Base-by-base conservation (phyloP, 2,888 invertebrate species). In the Eucriotettix oculatus region DNA sequence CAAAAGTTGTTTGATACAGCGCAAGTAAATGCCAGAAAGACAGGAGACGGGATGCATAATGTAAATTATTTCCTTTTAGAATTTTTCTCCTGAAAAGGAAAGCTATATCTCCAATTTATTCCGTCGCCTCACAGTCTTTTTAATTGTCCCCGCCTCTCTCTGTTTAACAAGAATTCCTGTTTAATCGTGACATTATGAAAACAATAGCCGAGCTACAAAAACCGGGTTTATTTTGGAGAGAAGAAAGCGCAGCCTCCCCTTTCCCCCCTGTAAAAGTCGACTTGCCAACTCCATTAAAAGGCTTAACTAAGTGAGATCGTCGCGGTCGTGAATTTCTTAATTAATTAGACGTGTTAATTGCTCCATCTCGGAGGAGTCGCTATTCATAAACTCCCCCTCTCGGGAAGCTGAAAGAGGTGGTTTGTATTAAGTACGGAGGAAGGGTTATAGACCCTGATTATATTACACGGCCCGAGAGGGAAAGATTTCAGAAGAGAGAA, bases 261-360 rank as follows among this genome's bases (percentile, higher is more conserved):
- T 5, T 3, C 48, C 44, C n/a, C 48, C 12, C 48, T n/a, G 14
- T 5, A 48, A 9, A 29, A 29, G 29, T 29, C 29, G 29, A 29
- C 29, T 29, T 29, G n/a, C 42, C 44, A 16, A 48, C 44, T 57
- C 57, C 48, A 57, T 57, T 57, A 57, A 57, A 48, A 57, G 57
- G 48, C 48, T 57, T 57, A 57, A 57, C 57, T 43, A 56, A 56
- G 56, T 56, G 57, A 48, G 48, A 57, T 43, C 57, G 57, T 57
- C 57, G 57, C 57, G 57, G 42, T 44, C 60, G 53, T 57, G 58
- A 63, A 60, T 61, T 58, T 60, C 62, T 58, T 61, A 62, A 63
- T 63, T 63, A 63, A 63, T 63, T 62, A 59, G 58, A 57, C 57
- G 63, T 63, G 63, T 63, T 63, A 62, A 63, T 63, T 63, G 62